phyloP scores from a whole-genome alignment of 2,888 invertebrate genomes.

The Protonemura montana region DNA sequence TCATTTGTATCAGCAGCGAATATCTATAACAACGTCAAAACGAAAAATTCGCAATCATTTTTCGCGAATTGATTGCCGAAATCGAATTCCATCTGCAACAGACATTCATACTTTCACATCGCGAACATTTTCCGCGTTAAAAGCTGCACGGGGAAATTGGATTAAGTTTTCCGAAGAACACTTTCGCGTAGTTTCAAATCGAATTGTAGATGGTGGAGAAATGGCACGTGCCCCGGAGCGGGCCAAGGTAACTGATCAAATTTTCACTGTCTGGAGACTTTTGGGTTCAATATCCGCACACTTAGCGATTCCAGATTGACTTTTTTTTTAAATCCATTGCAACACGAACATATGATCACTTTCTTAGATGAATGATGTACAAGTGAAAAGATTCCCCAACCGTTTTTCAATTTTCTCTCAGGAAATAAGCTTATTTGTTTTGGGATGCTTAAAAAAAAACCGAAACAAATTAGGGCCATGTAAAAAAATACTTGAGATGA shows the following conservation, averaged over 20 bases:
- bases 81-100: not conserved
- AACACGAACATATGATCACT: not conserved
- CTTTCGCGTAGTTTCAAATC: not conserved
- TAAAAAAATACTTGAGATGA: no score
- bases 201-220: not conserved
- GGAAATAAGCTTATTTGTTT: no score
- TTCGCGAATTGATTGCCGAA: not conserved
- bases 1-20: no score
- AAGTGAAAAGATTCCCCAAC: no score
- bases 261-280: not conserved
- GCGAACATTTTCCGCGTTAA: not conserved
- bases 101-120: no score
- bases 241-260: not conserved
- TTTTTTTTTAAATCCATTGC: not conserved
- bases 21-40: not conserved
- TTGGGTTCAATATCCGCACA: not conserved
- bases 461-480: no score
- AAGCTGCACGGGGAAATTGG: not conserved
- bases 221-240: not conserved
- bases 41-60: not conserved
- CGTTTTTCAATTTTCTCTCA: no score
- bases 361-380: no score
- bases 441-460: no score
- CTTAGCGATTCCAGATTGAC: not conserved
- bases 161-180: constrained; percentile 7